phyloP scores from a whole-genome alignment of 2,113 vertebrate genomes.

The Lucifuga dentata region DNA sequence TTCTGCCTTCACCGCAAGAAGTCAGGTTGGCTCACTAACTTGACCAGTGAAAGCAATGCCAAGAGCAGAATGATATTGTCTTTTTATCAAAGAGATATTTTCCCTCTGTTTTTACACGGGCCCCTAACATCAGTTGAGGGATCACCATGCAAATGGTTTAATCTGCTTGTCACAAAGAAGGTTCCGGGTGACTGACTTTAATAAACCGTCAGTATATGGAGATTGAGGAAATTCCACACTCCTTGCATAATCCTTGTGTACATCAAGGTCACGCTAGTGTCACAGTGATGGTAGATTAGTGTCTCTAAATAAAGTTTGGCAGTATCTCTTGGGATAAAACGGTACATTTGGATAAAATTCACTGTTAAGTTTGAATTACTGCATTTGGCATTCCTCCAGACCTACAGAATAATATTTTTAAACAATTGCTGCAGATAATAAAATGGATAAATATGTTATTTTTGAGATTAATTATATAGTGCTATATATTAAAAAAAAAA shows the following conservation, averaged over 20 bases:
- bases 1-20: constrained; percentile 46
- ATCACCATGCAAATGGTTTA: constrained; percentile 75
- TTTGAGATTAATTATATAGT: neutral
- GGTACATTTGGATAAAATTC: constrained; percentile 46
- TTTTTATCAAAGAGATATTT: constrained; percentile 60
- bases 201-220: constrained; percentile 73
- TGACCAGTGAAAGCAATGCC: constrained; percentile 23
- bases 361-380: constrained; percentile 10
- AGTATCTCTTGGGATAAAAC: constrained; percentile 39
- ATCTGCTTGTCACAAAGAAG: constrained; percentile 79
- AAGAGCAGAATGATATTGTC: constrained; percentile 42
- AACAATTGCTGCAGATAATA: too few relatives aligned
- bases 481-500: neutral
- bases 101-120: constrained; percentile 65
- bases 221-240: constrained; percentile 71
- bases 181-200: constrained; percentile 78
- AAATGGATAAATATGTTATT: constrained; percentile 5
- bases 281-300: constrained; percentile 59
- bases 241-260: constrained; percentile 65
- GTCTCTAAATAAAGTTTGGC: constrained; percentile 52
- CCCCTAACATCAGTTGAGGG: constrained; percentile 59
- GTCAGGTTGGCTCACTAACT: constrained; percentile 28
- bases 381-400: neutral
- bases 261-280: constrained; percentile 71
- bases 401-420: neutral